phyloP scores from a whole-genome alignment of 1,140 invertebrate species.

The Drosophila takahashii region DNA sequence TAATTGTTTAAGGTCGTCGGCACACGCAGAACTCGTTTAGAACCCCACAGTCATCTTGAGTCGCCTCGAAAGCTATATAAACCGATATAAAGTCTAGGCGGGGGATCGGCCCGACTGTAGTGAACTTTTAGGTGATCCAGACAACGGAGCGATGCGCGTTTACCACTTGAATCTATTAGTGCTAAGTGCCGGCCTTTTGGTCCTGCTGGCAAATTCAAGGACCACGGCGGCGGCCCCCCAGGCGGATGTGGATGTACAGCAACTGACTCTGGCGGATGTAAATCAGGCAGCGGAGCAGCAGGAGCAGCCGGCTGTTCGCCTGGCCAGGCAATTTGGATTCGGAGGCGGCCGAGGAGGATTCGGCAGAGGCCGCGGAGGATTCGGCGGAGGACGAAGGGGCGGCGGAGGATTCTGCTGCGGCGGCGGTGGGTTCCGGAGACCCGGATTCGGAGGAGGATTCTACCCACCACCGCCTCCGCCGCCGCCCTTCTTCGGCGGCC shows the following conservation, averaged over 20 bases:
- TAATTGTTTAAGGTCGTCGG: conserved; percentile 71
- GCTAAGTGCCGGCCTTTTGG: conserved; percentile 60
- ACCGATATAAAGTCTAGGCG: conserved; percentile 16
- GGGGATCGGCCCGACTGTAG: conserved; percentile 18
- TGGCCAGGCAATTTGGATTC: conserved; percentile 63
- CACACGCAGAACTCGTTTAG: conserved; percentile 63
- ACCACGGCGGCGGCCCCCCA: conserved; percentile 5
- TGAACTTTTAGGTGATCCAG: conserved; percentile 13
- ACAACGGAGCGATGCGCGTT: conserved; percentile 51
- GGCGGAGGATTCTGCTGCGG: not conserved
- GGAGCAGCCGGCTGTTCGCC: conserved; percentile 61
- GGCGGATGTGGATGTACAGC: conserved; percentile 63
- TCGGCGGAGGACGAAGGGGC: not conserved
- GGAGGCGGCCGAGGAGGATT: conserved; percentile 31
- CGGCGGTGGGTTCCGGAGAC: conserved; percentile 9
- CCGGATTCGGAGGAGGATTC: conserved; percentile 28
- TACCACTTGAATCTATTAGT: conserved; percentile 70
- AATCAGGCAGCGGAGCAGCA: conserved; percentile 67
- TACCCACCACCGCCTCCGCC: conserved; percentile 32
- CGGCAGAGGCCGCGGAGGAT: conserved; percentile 16
- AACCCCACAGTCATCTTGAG: conserved; percentile 33
- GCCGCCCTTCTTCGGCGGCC: conserved; percentile 41
- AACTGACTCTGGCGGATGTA: conserved; percentile 75
- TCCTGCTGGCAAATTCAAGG: conserved; percentile 33
- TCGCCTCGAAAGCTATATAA: conserved; percentile 52